Conservation (phyloP, 2,797 vertebrate species). For the Xenopus petersii region DNA sequence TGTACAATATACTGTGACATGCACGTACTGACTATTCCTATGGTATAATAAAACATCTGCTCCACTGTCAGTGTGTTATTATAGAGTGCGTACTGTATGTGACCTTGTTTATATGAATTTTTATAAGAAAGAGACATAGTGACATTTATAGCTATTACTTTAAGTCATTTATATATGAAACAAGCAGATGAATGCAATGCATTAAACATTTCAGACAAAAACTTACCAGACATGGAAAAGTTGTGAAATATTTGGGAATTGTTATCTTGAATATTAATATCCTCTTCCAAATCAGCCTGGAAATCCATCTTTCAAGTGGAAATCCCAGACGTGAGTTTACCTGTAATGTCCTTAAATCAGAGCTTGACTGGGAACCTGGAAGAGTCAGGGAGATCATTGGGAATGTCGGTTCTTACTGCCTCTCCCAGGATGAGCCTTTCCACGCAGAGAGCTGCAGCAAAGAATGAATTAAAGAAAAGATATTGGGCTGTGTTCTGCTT, state of each 20-base stretch:
- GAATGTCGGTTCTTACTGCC: slow-evolving; percentile 5
- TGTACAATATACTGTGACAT: too few species aligned
- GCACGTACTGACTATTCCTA: too few species aligned
- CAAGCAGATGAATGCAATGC: too few species aligned
- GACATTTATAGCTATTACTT: too few species aligned
- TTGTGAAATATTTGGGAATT: slow-evolving; percentile 39
- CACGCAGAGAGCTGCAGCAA: slow-evolving; percentile 9
- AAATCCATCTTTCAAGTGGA: slow-evolving; percentile 45
- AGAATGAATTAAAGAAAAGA: slow-evolving; percentile 10
- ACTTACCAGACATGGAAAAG: slow-evolving; percentile 48
- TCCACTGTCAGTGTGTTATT: too few species aligned
- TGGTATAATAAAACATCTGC: too few species aligned
- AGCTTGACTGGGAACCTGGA: slow-evolving; percentile 1
- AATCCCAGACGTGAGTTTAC: not conserved
- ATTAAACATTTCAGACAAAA: not conserved
- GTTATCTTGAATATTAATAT: slow-evolving; percentile 20
- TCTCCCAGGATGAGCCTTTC: not conserved
- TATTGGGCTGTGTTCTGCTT: slow-evolving; percentile 10
- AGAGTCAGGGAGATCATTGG: slow-evolving; percentile 10
- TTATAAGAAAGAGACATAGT: too few species aligned
- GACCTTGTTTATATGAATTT: too few species aligned
- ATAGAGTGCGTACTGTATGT: too few species aligned
- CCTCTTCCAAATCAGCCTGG: slow-evolving; percentile 26
- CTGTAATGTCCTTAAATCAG: slow-evolving; percentile 3
- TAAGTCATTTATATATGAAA: too few species aligned